These are phyloP conservation scores for Oreohelix idahoensis DNA, from an alignment of 1,140 invertebrate species.

Conservation along the genomic window DNA sequence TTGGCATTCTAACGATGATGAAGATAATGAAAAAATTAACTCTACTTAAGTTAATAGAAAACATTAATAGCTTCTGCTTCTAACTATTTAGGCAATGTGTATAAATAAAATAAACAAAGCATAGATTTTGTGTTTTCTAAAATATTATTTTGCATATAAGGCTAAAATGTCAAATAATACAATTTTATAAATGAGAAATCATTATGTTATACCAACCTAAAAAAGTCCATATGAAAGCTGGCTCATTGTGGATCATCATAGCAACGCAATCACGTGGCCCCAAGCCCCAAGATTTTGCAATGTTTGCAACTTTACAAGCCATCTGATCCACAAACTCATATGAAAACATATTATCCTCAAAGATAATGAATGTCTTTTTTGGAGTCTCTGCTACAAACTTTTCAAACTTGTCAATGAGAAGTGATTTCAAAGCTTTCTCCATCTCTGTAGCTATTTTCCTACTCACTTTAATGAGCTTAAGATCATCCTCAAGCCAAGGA, in stretches of 20 bases:
- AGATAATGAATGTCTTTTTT: conserved; percentile 56
- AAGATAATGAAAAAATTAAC: too few species aligned
- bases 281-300: conserved; percentile 51
- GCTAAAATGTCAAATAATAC: too few species aligned
- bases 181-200: not conserved
- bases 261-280: conserved; percentile 56
- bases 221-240: conserved; percentile 64
- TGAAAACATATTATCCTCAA: conserved; percentile 57
- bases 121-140: too few species aligned
- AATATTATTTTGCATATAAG: too few species aligned
- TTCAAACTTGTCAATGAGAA: conserved; percentile 62
- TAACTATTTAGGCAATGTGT: too few species aligned
- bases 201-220: conserved; percentile 48
- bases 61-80: too few species aligned
- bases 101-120: too few species aligned
- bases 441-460: not conserved
- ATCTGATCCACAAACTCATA: conserved; percentile 60
- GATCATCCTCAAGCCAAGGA: conserved; percentile 49
- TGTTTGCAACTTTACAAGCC: conserved; percentile 61
- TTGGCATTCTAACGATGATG: too few species aligned
- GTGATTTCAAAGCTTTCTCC: not conserved
- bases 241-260: conserved; percentile 61
- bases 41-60: too few species aligned
- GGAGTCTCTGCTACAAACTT: conserved; percentile 48
- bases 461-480: conserved; percentile 35